Base-by-base conservation (phyloP, 2,113 vertebrate species). In the Psilopogon haemacephalus region DNA sequence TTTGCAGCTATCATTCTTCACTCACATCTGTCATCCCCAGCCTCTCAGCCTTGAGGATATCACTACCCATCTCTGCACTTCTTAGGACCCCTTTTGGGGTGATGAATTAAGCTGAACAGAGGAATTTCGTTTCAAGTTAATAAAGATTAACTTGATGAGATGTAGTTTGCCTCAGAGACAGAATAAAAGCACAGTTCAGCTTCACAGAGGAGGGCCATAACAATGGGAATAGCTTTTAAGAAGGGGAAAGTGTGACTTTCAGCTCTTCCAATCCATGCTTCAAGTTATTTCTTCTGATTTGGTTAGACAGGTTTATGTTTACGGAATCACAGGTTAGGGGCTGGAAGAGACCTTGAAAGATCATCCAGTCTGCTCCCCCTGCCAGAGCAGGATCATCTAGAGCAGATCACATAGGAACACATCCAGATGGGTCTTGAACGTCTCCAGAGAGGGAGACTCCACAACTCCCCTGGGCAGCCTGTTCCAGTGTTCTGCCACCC, bases 51-150 rank as follows among this genome's bases (percentile, higher is more conserved):
- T 89, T 64, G 71, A 77, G 56, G 75, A 70, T 76, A 72, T 35
- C 52, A 65, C 32, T 78, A 73, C 65, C 55, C 15, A 28, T 85
- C 54, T 84, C 62, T 78, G 20, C 13, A 56, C 18, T 81, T 74
- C 70, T 86, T 50, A 60, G 42, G 28, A 60, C 30, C 35, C 28
- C 3, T 71, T 76, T 90, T 44, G 40, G 23, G 7, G 26, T 74
- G 77, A 84, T 79, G n/a, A 75, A 91, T 93, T 93, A 85, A 82
- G 27, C 16, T 85, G 55, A 87, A 59, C 55, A 89, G 50, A 85
- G 32, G 15, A 35, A 9, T 70, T 82, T 23, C 76, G 37, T 50
- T 52, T 87, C 56, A 72, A 69, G n/a, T 30, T 87, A 19, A 93
- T 94, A 87, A 80, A 78, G 63, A 65, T 79, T 64, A 20, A 32